Evolutionary conservation across 2,888 invertebrate species (phyloP), one percentile per base, ranked within the genome.

Genomic region (Hydrotaea cyrtoneurina): DNA sequence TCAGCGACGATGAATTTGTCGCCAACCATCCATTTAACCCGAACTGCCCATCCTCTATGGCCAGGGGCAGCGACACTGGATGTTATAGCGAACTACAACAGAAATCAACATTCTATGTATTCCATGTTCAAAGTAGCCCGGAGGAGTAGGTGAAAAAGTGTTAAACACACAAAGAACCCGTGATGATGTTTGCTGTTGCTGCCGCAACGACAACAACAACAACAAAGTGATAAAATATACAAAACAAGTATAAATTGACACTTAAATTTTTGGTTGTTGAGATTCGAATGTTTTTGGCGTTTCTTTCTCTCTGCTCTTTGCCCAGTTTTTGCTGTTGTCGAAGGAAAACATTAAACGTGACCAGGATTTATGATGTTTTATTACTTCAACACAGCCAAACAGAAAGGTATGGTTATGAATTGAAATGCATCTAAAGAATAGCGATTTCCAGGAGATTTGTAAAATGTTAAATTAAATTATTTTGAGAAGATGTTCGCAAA

Each of bases 191-290:
- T n/a, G n/a, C n/a, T 64, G 57, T 0, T 81, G 19, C 31, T 17
- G 66, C 66, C 23, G n/a, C 36, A 62, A 75, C 21, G 26, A 19
- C 55, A 59, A 69, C 23, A 36, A 36, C 39, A 36, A 21, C 26
- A 36, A 73, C 62, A 73, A 72, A 81, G 64, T 73, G 43, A 82
- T 78, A 73, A 81, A 85, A 82, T 73, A 81, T 73, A 82, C 84
- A 82, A 85, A 77, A 77, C 82, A 82, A 82, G 46, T 79, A 79
- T 82, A 85, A 85, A 85, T 82, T 85, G 84, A 85, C 81, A 85
- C 84, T 82, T 79, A 55, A 55, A 43, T 31, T 69, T 72, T 71
- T 55, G 55, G 55, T 55, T 55, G 55, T 55, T 69, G 43, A 46
- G 23, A 31, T 31, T 31, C 36, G 62, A 62, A 62, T 31, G 62